These are phyloP conservation scores for Ageneiosus marmoratus DNA, from an alignment of 2,113 vertebrate species.

Conservation along the genomic window DNA sequence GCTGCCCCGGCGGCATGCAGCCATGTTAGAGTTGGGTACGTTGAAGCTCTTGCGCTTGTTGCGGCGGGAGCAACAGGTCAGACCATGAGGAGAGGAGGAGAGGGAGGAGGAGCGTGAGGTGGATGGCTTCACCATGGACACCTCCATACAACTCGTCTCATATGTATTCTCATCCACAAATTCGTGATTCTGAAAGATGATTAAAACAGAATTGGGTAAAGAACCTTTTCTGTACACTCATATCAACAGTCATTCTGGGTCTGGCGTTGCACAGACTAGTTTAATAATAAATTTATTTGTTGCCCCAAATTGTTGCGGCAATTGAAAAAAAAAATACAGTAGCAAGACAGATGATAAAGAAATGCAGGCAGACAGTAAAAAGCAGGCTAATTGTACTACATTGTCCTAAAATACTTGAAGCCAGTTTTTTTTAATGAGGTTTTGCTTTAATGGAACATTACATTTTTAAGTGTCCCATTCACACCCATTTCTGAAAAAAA, in stretches of 20 bases:
- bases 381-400: background rate
- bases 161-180: conserved; percentile 91
- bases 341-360: background rate
- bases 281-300: background rate
- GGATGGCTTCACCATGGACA: conserved; percentile 78
- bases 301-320: background rate
- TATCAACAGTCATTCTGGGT: background rate
- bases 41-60: conserved; percentile 90
- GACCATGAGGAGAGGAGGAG: conserved; percentile 76
- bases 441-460: background rate
- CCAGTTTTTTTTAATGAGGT: background rate
- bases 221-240: background rate
- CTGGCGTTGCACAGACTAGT: background rate
- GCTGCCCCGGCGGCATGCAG: conserved; percentile 74
- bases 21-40: conserved; percentile 80
- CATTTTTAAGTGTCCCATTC: background rate
- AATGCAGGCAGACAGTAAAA: background rate
- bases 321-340: background rate
- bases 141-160: conserved; percentile 85
- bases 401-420: background rate
- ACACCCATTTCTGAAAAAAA: background rate
- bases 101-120: conserved; percentile 83
- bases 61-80: conserved; percentile 85
- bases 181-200: conserved; percentile 82
- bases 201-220: background rate